These are phyloP conservation scores for Hyperoplus lanceolatus DNA, from an alignment of 2,797 vertebrate species.

Conservation along the genomic window DNA sequence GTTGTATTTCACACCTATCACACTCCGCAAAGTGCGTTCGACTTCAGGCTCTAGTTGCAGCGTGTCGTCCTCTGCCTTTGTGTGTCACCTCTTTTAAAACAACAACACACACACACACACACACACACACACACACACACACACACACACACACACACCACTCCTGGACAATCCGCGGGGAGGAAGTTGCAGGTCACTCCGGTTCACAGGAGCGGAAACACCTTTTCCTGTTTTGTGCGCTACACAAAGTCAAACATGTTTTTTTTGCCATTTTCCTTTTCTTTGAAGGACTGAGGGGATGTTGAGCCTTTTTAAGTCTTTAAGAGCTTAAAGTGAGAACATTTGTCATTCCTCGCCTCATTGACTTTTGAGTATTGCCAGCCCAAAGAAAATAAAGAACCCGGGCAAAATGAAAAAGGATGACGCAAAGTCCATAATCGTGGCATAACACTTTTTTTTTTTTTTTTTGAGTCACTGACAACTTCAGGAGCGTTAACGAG, in stretches of 20 bases:
- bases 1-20: constrained; percentile 66
- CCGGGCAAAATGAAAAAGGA: constrained; percentile 54
- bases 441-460: constrained; percentile 30
- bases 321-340: constrained; percentile 75
- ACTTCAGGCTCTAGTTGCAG: constrained; percentile 35
- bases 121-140: background rate
- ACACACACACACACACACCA: constrained; percentile 37
- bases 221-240: constrained; percentile 73
- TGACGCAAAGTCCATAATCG: constrained; percentile 64
- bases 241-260: constrained; percentile 74
- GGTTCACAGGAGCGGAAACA: constrained; percentile 74
- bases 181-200: constrained; percentile 70
- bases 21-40: constrained; percentile 36
- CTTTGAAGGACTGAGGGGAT: constrained; percentile 68
- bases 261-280: constrained; percentile 70
- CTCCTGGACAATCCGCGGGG: constrained; percentile 62
- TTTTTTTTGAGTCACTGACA: constrained; percentile 54
- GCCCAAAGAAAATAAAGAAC: constrained; percentile 73
- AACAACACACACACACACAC: background rate
- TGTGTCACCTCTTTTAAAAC: constrained; percentile 42
- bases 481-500: constrained; percentile 36
- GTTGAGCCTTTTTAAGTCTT: constrained; percentile 70
- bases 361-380: constrained; percentile 68
- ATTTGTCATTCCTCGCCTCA: constrained; percentile 82
- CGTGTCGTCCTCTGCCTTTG: constrained; percentile 28